Conservation (phyloP, 2,888 invertebrate genomes). For the Chloroclysta siterata region DNA sequence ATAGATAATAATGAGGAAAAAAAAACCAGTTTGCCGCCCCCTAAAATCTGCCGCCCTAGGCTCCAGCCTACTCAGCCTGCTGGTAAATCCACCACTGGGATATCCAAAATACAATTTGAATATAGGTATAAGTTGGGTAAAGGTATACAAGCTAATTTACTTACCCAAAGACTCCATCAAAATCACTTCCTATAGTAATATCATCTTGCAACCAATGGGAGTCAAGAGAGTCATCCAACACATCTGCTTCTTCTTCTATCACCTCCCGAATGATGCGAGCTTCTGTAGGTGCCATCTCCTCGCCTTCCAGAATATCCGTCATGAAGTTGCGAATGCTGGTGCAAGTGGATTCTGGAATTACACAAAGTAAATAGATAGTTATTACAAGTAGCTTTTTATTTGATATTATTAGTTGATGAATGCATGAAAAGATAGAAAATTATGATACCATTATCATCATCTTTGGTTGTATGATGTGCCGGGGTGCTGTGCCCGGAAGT, state of each 20-base stretch:
- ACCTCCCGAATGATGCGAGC: conserved; percentile 71
- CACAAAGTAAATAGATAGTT: not conserved
- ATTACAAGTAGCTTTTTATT: too few relatives aligned
- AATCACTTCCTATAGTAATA: conserved; percentile 63
- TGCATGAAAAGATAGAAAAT: too few relatives aligned
- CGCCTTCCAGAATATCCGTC: conserved; percentile 67
- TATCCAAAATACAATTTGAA: too few relatives aligned
- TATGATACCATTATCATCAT: conserved; percentile 73
- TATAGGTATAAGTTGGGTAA: too few relatives aligned
- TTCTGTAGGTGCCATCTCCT: conserved; percentile 70
- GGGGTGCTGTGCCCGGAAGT: conserved; percentile 64
- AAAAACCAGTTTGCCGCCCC: too few relatives aligned
- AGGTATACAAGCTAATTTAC: not conserved
- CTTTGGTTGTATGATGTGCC: conserved; percentile 54
- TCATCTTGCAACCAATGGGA: conserved; percentile 78
- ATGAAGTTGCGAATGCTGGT: conserved; percentile 79
- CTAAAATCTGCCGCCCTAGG: too few relatives aligned
- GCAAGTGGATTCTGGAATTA: conserved; percentile 73
- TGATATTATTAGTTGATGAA: too few relatives aligned
- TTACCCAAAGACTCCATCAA: conserved; percentile 36
- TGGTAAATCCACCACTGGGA: too few relatives aligned
- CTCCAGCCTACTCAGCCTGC: too few relatives aligned
- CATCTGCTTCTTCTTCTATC: conserved; percentile 73
- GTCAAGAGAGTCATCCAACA: conserved; percentile 74
- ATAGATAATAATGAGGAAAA: too few relatives aligned